phyloP scores from a whole-genome alignment of 37 sponge, comb jelly and placozoan genomes.

The Ianthella basta region DNA sequence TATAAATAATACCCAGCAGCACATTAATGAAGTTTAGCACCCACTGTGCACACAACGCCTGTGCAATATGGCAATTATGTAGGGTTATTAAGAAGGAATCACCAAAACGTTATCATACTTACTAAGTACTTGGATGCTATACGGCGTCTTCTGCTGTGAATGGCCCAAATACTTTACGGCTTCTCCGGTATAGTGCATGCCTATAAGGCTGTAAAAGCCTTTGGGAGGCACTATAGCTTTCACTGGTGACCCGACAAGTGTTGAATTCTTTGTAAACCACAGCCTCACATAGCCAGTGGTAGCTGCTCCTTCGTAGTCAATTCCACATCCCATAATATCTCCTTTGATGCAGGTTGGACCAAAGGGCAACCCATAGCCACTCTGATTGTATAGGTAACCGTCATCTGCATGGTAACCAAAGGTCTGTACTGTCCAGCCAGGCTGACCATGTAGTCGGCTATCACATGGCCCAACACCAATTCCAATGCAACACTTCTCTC shows the following conservation, averaged over 20 bases:
- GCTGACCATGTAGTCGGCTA: slow-evolving; percentile 58
- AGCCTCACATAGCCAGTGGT: slow-evolving; percentile 52
- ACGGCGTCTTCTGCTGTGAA: background rate
- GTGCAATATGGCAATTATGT: no score
- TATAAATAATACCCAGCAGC: no score
- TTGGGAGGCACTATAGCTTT: slow-evolving; percentile 50
- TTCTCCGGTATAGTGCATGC: slow-evolving; percentile 72
- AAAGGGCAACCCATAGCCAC: slow-evolving; percentile 59
- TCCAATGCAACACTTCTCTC: slow-evolving; percentile 57
- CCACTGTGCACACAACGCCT: no score
- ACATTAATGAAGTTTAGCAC: no score
- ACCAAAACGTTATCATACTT: no score
- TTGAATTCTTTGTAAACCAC: slow-evolving; percentile 84
- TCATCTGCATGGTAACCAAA: slow-evolving; percentile 81
- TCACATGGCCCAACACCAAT: slow-evolving; percentile 52
- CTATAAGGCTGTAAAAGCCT: slow-evolving; percentile 73
- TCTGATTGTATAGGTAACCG: slow-evolving; percentile 55
- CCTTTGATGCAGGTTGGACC: slow-evolving; percentile 65
- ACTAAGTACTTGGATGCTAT: no score
- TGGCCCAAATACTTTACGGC: slow-evolving; percentile 69
- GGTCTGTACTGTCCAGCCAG: slow-evolving; percentile 68
- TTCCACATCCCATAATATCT: slow-evolving; percentile 78
- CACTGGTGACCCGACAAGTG: slow-evolving; percentile 49
- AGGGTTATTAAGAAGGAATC: no score
- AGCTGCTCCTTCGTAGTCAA: slow-evolving; percentile 49